These are phyloP conservation scores for Halocaridina rubra DNA, from an alignment of 2,888 invertebrate species.

Conservation along the genomic window DNA sequence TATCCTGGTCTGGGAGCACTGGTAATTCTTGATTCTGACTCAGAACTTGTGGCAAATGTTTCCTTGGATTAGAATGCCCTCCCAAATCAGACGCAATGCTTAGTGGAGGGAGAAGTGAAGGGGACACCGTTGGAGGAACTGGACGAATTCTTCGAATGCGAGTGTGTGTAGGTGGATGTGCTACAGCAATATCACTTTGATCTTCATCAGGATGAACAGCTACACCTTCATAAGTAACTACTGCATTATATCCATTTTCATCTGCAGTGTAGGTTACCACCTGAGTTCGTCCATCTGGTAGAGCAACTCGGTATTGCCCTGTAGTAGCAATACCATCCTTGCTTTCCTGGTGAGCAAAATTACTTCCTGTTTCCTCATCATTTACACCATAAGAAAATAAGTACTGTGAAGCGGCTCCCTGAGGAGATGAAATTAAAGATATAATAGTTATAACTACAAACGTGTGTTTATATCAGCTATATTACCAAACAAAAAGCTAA, in stretches of 20 bases:
- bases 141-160: background rate
- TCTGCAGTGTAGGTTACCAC: slow-evolving; percentile 28
- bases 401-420: background rate
- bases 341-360: slow-evolving; percentile 16
- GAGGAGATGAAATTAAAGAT: too few species aligned
- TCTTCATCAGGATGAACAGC: slow-evolving; percentile 2
- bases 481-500: too few species aligned
- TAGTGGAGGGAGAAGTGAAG: background rate
- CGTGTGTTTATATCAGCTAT: too few species aligned
- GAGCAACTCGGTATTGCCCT: slow-evolving; percentile 25
- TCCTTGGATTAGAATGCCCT: background rate
- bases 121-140: background rate
- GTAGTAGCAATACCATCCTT: background rate
- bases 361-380: slow-evolving; percentile 13
- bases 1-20: too few species aligned
- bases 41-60: too few species aligned
- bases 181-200: background rate
- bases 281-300: slow-evolving; percentile 32
- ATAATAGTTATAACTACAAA: too few species aligned
- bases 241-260: slow-evolving; percentile 26
- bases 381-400: slow-evolving; percentile 28
- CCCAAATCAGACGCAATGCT: background rate
- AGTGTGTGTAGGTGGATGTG: background rate
- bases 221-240: slow-evolving; percentile 16
- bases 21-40: too few species aligned